phyloP scores from a whole-genome alignment of 2,888 invertebrate genomes.

The Polydesmus complanatus region DNA sequence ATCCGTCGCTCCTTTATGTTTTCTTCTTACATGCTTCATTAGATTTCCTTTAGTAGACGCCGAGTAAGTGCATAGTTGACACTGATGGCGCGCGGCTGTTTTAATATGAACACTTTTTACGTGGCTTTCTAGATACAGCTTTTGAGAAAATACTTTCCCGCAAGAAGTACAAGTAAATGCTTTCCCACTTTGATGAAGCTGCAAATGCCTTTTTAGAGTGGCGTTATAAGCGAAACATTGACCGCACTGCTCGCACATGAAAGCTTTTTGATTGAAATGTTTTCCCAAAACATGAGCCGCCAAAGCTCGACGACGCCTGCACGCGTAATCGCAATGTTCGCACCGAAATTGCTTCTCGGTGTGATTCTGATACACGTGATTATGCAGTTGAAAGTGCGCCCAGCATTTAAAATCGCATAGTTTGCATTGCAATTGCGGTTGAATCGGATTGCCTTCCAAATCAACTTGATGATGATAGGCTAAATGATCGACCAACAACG shows the following conservation, averaged over 20 bases:
- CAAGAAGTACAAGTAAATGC: neutral
- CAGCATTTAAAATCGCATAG: neutral
- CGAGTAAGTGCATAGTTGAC: neutral
- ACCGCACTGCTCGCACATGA: neutral
- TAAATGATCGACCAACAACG: neutral
- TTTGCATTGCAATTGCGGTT: neutral
- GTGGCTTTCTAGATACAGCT: neutral
- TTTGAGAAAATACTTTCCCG: neutral
- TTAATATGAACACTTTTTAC: neutral
- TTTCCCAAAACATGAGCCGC: neutral
- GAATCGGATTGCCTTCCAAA: neutral
- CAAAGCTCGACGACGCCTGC: neutral
- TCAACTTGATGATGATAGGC: neutral
- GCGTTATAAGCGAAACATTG: neutral
- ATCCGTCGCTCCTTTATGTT: neutral
- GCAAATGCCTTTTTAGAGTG: neutral
- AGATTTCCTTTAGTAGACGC: neutral
- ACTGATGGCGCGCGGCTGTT: neutral
- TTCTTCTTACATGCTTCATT: neutral
- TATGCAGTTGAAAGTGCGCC: neutral
- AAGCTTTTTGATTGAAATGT: neutral
- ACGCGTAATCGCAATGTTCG: neutral
- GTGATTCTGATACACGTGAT: neutral
- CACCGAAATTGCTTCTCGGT: neutral
- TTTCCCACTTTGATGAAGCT: neutral